A percentile compares a stretch with the other conserved stretches of the same genome.
phyloP scores from a whole-genome alignment of 2,113 vertebrate genomes.

The Cervus canadensis region DNA sequence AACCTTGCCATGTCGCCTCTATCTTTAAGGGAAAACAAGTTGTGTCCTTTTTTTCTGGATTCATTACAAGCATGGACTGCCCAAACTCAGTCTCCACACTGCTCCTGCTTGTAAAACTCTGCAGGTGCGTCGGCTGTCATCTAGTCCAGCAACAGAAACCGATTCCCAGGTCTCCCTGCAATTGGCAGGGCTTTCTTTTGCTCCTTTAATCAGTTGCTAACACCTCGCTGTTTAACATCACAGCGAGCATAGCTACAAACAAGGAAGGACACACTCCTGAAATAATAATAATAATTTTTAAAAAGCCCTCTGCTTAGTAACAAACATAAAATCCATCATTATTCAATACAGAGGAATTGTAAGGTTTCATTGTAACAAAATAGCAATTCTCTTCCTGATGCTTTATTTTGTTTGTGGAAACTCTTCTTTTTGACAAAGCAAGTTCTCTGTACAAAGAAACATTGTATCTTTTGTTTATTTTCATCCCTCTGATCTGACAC shows the following conservation, averaged over 20 bases:
- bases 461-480: slow-evolving; percentile 49
- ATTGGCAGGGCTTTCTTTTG: slow-evolving; percentile 36
- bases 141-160: slow-evolving; percentile 36
- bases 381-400: neutral
- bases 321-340: neutral
- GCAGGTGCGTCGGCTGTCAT: slow-evolving; percentile 84
- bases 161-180: neutral
- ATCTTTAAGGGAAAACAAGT: fast-evolving
- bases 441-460: slow-evolving; percentile 23
- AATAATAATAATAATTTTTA: neutral
- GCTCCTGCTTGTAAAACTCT: slow-evolving; percentile 22
- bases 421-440: slow-evolving; percentile 7
- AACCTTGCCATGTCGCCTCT: fast-evolving
- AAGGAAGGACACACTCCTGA: neutral
- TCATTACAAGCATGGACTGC: neutral
- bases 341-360: slow-evolving; percentile 35
- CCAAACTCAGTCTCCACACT: fast-evolving
- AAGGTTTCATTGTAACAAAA: slow-evolving; percentile 39
- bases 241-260: slow-evolving; percentile 12
- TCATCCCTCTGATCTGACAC: neutral
- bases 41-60: fast-evolving
- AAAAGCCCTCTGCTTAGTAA: slow-evolving; percentile 37
- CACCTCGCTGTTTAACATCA: slow-evolving; percentile 58
- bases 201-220: slow-evolving; percentile 69
- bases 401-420: neutral